These are phyloP conservation scores for Temnothorax rugatulus DNA, from an alignment of 2,888 invertebrate genomes.

Conservation along the genomic window DNA sequence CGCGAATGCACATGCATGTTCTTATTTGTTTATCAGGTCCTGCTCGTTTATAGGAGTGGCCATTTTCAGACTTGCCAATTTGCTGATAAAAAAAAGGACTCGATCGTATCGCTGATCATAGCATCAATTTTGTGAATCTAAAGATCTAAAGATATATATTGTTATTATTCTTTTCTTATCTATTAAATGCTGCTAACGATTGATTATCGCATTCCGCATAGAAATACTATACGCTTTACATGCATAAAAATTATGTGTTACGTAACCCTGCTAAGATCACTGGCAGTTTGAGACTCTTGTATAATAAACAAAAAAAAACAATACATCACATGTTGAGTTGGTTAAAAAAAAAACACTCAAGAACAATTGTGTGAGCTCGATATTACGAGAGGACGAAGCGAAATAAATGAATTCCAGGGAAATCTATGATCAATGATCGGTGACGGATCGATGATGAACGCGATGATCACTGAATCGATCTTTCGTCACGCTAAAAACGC, in stretches of 20 bases:
- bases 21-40: constrained; percentile 50
- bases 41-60: constrained; percentile 32
- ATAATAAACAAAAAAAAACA: neutral
- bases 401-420: neutral
- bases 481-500: neutral
- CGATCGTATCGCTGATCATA: neutral
- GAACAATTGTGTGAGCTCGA: neutral
- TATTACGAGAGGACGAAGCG: neutral
- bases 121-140: neutral
- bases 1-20: constrained; percentile 25
- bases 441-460: neutral
- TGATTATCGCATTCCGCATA: neutral
- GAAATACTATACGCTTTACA: constrained; percentile 14
- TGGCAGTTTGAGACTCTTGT: neutral
- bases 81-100: neutral
- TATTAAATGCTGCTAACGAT: neutral
- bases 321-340: neutral
- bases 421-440: neutral
- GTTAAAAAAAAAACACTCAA: neutral
- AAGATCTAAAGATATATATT: neutral
- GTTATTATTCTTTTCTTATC: constrained; percentile 1
- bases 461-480: neutral
- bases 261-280: neutral
- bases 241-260: neutral
- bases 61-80: constrained; percentile 21